Conservation (phyloP, 2,888 invertebrate species). For the Epinotia demarniana region DNA sequence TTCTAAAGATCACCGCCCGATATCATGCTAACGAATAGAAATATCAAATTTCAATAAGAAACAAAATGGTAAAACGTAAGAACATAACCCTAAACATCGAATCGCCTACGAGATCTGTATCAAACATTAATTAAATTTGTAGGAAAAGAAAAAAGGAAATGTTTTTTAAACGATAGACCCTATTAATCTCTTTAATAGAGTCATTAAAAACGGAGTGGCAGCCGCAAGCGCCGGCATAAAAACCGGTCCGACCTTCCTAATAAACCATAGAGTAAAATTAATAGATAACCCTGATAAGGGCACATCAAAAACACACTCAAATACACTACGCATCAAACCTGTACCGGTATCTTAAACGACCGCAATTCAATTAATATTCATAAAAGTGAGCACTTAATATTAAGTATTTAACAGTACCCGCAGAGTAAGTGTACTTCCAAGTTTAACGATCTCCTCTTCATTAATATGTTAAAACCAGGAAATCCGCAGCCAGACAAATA, state of each 20-base stretch:
- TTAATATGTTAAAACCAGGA: slow-evolving; percentile 53
- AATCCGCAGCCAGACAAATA: slow-evolving; percentile 57
- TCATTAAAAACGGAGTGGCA: slow-evolving; percentile 77
- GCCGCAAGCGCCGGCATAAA: slow-evolving; percentile 65
- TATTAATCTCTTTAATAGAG: slow-evolving; percentile 84
- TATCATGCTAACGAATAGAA: slow-evolving; percentile 46
- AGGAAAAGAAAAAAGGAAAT: slow-evolving; percentile 69
- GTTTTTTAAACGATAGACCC: slow-evolving; percentile 74
- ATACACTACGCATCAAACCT: slow-evolving; percentile 52
- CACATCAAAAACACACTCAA: slow-evolving; percentile 55
- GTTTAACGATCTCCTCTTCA: slow-evolving; percentile 48
- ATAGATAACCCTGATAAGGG: slow-evolving; percentile 59
- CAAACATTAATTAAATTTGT: slow-evolving; percentile 82
- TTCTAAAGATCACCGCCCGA: slow-evolving; percentile 31
- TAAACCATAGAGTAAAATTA: slow-evolving; percentile 68
- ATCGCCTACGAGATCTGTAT: slow-evolving; percentile 64
- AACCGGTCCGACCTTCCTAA: slow-evolving; percentile 58
- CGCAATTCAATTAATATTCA: slow-evolving; percentile 24
- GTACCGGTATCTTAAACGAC: slow-evolving; percentile 60
- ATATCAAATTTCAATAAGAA: slow-evolving; percentile 51
- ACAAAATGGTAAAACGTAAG: slow-evolving; percentile 47
- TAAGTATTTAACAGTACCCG: slow-evolving; percentile 30
- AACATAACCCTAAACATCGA: slow-evolving; percentile 51
- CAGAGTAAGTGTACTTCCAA: slow-evolving; percentile 40
- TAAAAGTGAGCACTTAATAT: slow-evolving; percentile 41